Conservation (phyloP, 2,888 invertebrate genomes). For the Hydrotaea diabolus region DNA sequence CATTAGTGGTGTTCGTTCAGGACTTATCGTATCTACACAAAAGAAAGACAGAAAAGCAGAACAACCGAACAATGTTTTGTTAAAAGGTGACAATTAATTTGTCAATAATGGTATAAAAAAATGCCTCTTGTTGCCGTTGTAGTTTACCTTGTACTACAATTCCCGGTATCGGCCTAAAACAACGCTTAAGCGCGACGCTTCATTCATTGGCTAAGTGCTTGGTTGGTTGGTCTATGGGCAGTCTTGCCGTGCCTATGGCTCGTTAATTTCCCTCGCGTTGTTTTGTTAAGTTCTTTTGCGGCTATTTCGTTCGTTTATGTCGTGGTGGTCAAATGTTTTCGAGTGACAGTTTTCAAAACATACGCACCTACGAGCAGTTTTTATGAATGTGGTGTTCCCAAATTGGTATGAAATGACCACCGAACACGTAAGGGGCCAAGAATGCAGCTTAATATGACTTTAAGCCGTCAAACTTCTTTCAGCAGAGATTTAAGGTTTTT, state of each 20-base stretch:
- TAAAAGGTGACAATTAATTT: conserved; percentile 80
- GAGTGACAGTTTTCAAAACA: conserved; percentile 9
- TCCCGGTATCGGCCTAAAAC: conserved; percentile 26
- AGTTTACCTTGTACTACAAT: conserved; percentile 69
- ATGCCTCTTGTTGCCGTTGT: conserved; percentile 51
- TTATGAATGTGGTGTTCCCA: too few species aligned
- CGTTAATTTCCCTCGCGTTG: conserved; percentile 40
- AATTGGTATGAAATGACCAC: too few species aligned
- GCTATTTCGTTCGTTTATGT: neutral
- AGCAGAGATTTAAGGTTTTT: too few species aligned
- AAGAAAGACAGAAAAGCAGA: conserved; percentile 14
- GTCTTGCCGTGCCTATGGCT: conserved; percentile 45
- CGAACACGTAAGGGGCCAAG: too few species aligned
- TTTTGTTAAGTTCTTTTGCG: neutral
- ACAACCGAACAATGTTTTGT: conserved; percentile 73
- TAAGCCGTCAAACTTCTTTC: too few species aligned
- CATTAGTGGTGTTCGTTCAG: neutral
- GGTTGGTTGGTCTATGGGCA: neutral
- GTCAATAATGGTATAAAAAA: conserved; percentile 72
- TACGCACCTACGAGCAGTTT: neutral
- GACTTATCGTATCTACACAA: conserved; percentile 4
- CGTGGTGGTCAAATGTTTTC: neutral
- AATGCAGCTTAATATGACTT: too few species aligned
- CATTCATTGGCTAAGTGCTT: neutral
- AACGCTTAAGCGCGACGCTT: too few species aligned